Evolutionary conservation across 2,113 vertebrate genomes (phyloP).

Genomic region (Ammospiza nelsoni): DNA sequence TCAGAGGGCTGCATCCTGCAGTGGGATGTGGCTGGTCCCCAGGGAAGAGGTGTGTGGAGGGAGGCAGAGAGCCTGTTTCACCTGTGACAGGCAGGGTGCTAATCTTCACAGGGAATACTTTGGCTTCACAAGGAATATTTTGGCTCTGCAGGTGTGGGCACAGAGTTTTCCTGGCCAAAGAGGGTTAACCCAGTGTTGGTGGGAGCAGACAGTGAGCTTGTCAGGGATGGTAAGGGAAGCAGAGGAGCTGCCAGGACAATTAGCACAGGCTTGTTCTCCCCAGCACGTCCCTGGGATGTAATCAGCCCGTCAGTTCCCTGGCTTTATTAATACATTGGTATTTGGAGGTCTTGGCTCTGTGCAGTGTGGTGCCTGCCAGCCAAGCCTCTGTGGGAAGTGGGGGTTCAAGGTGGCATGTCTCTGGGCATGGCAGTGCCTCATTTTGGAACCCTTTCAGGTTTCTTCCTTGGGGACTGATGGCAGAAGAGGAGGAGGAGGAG

Average conservation of each 20-base stretch:
- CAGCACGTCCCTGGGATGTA: neutral
- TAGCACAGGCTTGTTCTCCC: conserved; percentile 27
- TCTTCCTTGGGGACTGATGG: neutral
- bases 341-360: neutral
- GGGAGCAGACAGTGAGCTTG: neutral
- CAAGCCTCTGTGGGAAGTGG: neutral
- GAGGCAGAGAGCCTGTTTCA: neutral
- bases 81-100: neutral
- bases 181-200: neutral
- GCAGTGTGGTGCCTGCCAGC: neutral
- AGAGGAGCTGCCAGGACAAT: conserved; percentile 36
- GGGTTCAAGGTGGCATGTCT: neutral
- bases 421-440: neutral
- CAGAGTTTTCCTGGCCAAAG: neutral
- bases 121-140: neutral
- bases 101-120: neutral
- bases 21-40: neutral
- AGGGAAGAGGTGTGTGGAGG: neutral
- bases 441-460: neutral
- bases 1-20: neutral
- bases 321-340: conserved; percentile 44
- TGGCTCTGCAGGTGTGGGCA: neutral
- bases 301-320: neutral
- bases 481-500: neutral
- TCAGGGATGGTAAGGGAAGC: neutral